These are phyloP conservation scores for Ferrisia virgata DNA, from an alignment of 2,888 invertebrate genomes.

Conservation along the genomic window DNA sequence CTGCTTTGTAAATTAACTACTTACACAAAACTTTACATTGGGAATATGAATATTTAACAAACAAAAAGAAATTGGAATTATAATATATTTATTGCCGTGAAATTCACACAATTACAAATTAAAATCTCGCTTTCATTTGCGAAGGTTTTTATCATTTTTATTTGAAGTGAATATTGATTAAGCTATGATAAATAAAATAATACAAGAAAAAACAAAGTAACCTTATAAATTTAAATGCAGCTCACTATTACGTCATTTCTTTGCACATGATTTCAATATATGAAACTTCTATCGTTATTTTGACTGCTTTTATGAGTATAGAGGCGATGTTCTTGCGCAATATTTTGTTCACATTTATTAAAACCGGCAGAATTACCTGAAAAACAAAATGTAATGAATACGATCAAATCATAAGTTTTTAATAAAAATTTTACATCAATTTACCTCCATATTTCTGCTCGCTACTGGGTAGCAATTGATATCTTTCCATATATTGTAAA, in stretches of 20 bases:
- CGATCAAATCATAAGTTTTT: neutral
- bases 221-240: neutral
- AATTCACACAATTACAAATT: too few species aligned
- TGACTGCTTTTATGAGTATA: neutral
- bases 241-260: too few species aligned
- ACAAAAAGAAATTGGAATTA: too few species aligned
- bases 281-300: conserved; percentile 29
- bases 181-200: neutral
- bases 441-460: neutral
- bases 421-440: neutral
- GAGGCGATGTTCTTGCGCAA: neutral
- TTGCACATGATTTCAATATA: neutral
- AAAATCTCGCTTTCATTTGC: too few species aligned
- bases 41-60: too few species aligned
- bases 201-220: neutral
- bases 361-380: neutral
- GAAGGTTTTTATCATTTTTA: too few species aligned
- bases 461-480: conserved; percentile 53
- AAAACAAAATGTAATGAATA: neutral
- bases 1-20: too few species aligned
- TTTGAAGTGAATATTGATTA: too few species aligned
- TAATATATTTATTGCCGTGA: too few species aligned
- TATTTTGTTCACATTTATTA: neutral
- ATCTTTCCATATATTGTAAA: conserved; percentile 67
- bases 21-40: too few species aligned